phyloP scores from a whole-genome alignment of 2,888 invertebrate genomes.

The Acrobasis suavella region DNA sequence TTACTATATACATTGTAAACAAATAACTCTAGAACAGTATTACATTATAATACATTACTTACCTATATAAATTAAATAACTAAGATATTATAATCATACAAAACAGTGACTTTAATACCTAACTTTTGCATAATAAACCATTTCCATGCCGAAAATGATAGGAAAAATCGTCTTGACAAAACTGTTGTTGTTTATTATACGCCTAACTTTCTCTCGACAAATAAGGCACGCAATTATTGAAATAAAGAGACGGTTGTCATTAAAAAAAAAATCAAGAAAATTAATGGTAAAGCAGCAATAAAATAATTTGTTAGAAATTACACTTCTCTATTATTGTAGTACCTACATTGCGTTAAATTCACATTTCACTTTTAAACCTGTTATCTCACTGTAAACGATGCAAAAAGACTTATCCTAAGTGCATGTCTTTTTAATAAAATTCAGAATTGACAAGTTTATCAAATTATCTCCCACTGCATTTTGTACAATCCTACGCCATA shows the following conservation, averaged over 20 bases:
- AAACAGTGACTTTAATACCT: not conserved
- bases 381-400: constrained; percentile 52
- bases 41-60: too few relatives aligned
- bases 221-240: constrained; percentile 38
- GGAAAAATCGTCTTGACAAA: constrained; percentile 56
- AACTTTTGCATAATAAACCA: not conserved
- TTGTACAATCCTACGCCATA: constrained; percentile 76
- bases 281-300: constrained; percentile 46
- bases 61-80: not conserved
- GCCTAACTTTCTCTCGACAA: constrained; percentile 29
- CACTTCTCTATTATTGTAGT: constrained; percentile 39
- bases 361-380: constrained; percentile 67
- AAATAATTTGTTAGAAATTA: constrained; percentile 50
- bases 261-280: constrained; percentile 51
- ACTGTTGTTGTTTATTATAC: constrained; percentile 38
- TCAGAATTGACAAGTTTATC: constrained; percentile 69
- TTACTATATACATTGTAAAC: not conserved
- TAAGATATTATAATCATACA: not conserved
- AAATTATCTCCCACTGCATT: constrained; percentile 71
- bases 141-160: constrained; percentile 1
- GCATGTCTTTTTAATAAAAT: constrained; percentile 66
- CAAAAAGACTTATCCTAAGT: constrained; percentile 50
- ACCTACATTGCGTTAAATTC: constrained; percentile 77
- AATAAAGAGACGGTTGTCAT: constrained; percentile 45
- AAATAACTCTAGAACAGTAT: too few relatives aligned